These are phyloP conservation scores for Poecilia gillii DNA, from an alignment of 2,797 vertebrate genomes.

Conservation along the genomic window DNA sequence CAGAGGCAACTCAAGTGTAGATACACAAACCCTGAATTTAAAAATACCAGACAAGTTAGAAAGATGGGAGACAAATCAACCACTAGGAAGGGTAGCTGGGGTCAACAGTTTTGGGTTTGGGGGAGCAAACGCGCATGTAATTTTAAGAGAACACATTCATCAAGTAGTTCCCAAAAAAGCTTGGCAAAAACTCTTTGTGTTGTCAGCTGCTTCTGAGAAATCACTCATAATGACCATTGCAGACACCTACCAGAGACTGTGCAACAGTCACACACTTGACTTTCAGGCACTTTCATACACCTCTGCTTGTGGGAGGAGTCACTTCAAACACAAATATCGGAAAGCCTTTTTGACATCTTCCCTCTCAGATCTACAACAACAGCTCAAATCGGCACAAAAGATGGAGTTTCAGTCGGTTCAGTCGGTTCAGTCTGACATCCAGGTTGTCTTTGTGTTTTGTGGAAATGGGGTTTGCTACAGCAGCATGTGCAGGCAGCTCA, in stretches of 20 bases:
- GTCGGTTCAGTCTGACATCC: constrained; percentile 50
- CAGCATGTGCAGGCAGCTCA: constrained; percentile 82
- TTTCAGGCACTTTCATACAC: constrained; percentile 84
- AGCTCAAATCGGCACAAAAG: constrained; percentile 61
- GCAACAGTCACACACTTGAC: constrained; percentile 53
- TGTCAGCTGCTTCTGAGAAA: constrained; percentile 84
- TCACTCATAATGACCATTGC: constrained; percentile 75
- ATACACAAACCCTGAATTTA: constrained; percentile 80
- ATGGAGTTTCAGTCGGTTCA: constrained; percentile 38
- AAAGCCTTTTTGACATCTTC: constrained; percentile 82
- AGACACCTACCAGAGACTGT: constrained; percentile 76
- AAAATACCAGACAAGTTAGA: constrained; percentile 75
- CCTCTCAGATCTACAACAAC: constrained; percentile 77
- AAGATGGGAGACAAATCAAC: constrained; percentile 74
- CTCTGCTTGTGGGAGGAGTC: constrained; percentile 87
- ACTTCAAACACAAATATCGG: constrained; percentile 81
- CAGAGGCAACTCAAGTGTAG: constrained; percentile 73
- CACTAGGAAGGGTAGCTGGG: constrained; percentile 79
- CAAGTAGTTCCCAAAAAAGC: constrained; percentile 33
- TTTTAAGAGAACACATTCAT: constrained; percentile 82
- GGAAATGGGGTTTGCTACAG: constrained; percentile 84
- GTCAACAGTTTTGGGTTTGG: constrained; percentile 91
- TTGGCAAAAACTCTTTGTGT: constrained; percentile 75
- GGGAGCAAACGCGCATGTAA: constrained; percentile 87
- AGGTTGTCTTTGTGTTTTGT: constrained; percentile 88